These are phyloP conservation scores for Hoplodrina ambigua DNA, from an alignment of 2,888 invertebrate species.

Conservation along the genomic window DNA sequence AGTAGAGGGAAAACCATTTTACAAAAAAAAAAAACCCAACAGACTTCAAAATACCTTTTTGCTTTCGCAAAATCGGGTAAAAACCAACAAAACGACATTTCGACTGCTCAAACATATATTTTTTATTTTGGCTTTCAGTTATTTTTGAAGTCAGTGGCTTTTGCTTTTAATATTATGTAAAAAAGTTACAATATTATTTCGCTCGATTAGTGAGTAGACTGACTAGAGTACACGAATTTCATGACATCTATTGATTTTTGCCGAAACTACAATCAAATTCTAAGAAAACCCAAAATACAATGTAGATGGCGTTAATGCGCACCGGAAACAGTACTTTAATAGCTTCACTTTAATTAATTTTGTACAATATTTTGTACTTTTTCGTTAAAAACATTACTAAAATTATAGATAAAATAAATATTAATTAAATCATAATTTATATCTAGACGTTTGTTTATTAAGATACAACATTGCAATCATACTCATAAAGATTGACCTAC, in stretches of 20 bases:
- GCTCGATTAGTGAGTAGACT: too few relatives aligned
- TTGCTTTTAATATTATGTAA: too few relatives aligned
- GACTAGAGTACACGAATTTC: neutral
- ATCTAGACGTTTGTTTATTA: constrained; percentile 42
- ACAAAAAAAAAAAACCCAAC: too few relatives aligned
- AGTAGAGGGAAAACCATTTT: too few relatives aligned
- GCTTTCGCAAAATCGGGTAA: too few relatives aligned
- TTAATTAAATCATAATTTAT: constrained; percentile 1
- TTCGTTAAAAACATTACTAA: neutral
- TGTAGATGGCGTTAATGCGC: constrained; percentile 63
- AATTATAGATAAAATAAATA: constrained; percentile 14
- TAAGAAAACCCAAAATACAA: constrained; percentile 10
- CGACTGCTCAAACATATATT: too few relatives aligned
- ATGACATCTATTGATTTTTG: constrained; percentile 49
- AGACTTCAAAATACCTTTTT: too few relatives aligned
- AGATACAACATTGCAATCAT: constrained; percentile 77
- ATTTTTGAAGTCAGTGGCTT: too few relatives aligned
- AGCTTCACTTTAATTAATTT: constrained; percentile 16
- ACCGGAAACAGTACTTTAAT: constrained; percentile 58
- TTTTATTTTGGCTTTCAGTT: too few relatives aligned
- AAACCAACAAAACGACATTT: too few relatives aligned
- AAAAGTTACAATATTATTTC: too few relatives aligned
- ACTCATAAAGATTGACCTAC: constrained; percentile 89
- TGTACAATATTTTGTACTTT: neutral
- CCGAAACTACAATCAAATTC: constrained; percentile 21